phyloP scores from a whole-genome alignment of 2,113 vertebrate species.

The Myotis davidii region DNA sequence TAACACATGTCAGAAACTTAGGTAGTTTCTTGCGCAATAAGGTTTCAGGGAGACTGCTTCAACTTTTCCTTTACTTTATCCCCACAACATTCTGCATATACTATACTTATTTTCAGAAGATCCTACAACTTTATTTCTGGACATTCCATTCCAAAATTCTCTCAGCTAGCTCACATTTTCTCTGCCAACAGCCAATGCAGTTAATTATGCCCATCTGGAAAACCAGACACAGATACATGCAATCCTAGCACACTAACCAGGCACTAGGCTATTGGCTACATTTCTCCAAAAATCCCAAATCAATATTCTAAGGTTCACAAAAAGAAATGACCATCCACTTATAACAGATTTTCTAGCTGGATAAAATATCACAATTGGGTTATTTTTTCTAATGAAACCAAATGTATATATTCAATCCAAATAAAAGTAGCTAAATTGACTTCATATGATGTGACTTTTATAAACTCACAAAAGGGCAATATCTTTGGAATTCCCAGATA shows the following conservation, averaged over 20 bases:
- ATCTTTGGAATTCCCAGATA: not conserved
- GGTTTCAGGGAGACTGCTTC: not conserved
- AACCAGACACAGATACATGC: not conserved
- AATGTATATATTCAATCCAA: slow-evolving; percentile 30
- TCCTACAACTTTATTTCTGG: slow-evolving; percentile 1
- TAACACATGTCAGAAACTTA: not conserved
- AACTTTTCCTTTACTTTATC: not conserved
- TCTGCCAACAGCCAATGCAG: not conserved
- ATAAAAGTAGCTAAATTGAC: slow-evolving; percentile 28
- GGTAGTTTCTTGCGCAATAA: not conserved
- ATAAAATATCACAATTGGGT: slow-evolving; percentile 27
- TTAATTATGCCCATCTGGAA: slow-evolving; percentile 8
- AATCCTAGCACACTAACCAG: not conserved
- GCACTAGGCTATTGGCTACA: not conserved
- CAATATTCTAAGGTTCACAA: not conserved
- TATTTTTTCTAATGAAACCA: slow-evolving; percentile 11
- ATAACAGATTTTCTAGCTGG: not conserved
- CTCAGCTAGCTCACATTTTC: not conserved
- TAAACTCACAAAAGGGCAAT: not conserved
- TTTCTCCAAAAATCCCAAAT: slow-evolving; percentile 1
- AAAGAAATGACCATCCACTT: slow-evolving; percentile 36
- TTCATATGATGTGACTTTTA: not conserved
- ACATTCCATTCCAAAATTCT: slow-evolving; percentile 1
- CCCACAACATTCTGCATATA: not conserved
- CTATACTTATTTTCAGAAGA: not conserved